These are phyloP conservation scores for Chrysina gloriosa DNA, from an alignment of 2,888 invertebrate species.

Conservation along the genomic window DNA sequence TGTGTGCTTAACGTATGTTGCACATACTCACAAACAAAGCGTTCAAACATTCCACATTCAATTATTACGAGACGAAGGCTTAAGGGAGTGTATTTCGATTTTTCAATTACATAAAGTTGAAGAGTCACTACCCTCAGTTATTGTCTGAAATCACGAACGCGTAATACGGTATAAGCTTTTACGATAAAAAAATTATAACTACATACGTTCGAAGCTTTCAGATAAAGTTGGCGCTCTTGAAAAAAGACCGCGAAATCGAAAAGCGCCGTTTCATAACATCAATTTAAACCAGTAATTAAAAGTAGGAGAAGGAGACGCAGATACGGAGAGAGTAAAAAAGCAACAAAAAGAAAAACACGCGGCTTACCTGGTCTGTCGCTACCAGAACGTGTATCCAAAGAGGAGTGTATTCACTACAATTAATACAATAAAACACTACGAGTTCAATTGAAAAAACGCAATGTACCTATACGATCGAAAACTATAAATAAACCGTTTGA, in stretches of 20 bases:
- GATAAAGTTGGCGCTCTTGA: neutral
- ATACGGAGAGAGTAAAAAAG: constrained; percentile 19
- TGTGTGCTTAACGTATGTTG: too few relatives aligned
- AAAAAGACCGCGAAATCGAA: constrained; percentile 7
- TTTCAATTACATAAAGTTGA: constrained; percentile 36
- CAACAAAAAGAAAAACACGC: constrained; percentile 39
- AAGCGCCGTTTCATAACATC: constrained; percentile 29
- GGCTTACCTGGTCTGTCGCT: constrained; percentile 41
- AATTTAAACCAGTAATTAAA: constrained; percentile 23
- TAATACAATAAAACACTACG: constrained; percentile 39
- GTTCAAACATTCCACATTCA: too few relatives aligned
- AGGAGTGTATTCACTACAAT: constrained; percentile 36
- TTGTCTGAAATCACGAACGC: constrained; percentile 25
- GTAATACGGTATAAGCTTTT: neutral
- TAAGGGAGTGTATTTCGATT: constrained; percentile 40
- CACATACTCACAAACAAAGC: too few relatives aligned
- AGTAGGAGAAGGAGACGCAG: neutral
- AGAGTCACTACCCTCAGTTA: constrained; percentile 33
- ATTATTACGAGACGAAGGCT: too few relatives aligned
- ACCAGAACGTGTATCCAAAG: constrained; percentile 39
- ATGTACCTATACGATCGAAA: constrained; percentile 21
- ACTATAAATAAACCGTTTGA: constrained; percentile 41
- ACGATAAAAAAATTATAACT: neutral
- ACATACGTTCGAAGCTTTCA: neutral
- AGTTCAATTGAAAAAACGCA: constrained; percentile 31